Base-by-base conservation (phyloP, 2,797 vertebrate genomes). In the Leptoclinus maculatus region DNA sequence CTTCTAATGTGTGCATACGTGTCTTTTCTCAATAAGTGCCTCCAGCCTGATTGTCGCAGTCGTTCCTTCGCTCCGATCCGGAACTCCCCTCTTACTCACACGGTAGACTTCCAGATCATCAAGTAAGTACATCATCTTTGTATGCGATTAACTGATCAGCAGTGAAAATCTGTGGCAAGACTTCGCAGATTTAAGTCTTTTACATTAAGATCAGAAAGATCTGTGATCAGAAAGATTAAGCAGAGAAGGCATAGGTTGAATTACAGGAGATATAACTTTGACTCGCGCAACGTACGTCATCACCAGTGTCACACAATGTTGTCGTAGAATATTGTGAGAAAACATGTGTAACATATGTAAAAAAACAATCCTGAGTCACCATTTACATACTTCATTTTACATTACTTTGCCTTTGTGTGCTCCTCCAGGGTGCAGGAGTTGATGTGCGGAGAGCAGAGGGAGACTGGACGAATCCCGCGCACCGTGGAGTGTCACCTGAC, bases 81-180 rank as follows among this genome's bases (percentile, higher is more conserved):
- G 74, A 96, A 95, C 86, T 99, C 97, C 88, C 95, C 97, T 82
- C 92, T 98, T 27, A 99, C 98, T 3, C 94, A 96, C 19, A 99
- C 98, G 0, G 95, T 97, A 59, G 98, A 99, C 94, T 99, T 97
- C 97, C 98, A 99, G 91, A 96, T 96, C 73, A 95, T 99, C 85
- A 99, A 98, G 98, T 98, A 95, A 93, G 96, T 83, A 7, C 11
- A n/a, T 38, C 2, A 1, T 36, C 4, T 25, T 4, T 51, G 32
- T 43, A 3, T 17, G 6, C 3, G 53, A 13, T 1, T 3, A 1
- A n/a, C 21, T 2, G 0, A 39, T 23, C 13, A 43, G 23, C n/a
- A 36, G 27, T 14, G 47, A 1, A 7, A 43, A 66, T 34, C 21
- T 43, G 34, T 36, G 57, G 7, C 12, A 3, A 66, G 14, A 64